Percentiles rank a stretch among this genome's conserved stretches.
These are phyloP conservation scores for Ptyas mucosa DNA, from an alignment of 2,113 vertebrate genomes.

Conservation along the genomic window DNA sequence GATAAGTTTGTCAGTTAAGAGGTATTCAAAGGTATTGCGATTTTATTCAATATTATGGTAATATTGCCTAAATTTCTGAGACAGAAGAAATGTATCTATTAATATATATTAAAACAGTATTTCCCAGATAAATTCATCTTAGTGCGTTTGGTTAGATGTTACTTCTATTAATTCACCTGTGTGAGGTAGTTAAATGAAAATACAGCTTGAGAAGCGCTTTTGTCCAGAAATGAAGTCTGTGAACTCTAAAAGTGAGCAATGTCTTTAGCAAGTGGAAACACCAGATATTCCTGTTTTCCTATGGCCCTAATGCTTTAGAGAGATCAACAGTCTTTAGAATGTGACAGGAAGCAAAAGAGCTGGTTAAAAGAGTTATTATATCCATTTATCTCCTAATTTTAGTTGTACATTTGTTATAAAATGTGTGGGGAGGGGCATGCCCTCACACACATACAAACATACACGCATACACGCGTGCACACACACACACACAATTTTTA, in stretches of 20 bases:
- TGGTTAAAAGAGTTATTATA: neutral
- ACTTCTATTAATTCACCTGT: constrained; percentile 61
- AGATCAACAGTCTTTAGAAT: neutral
- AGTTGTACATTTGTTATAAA: neutral
- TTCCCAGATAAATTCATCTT: constrained; percentile 17
- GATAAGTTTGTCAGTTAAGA: constrained; percentile 81
- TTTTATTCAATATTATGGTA: constrained; percentile 30
- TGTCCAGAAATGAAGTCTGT: constrained; percentile 8
- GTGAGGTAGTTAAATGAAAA: constrained; percentile 51
- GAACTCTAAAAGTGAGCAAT: neutral
- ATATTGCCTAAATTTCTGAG: neutral
- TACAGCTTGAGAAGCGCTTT: constrained; percentile 57
- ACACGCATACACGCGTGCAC: neutral
- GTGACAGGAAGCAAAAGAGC: neutral
- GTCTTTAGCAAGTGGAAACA: neutral
- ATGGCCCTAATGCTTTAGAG: neutral
- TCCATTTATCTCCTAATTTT: neutral
- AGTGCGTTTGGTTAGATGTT: constrained; percentile 53
- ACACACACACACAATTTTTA: neutral
- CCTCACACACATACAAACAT: neutral
- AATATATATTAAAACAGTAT: neutral
- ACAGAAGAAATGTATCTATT: constrained; percentile 1
- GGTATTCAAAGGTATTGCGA: constrained; percentile 85
- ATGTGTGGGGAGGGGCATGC: neutral
- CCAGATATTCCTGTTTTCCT: neutral